Conservation (phyloP, 2,113 vertebrate genomes). For the Aythya baeri region DNA sequence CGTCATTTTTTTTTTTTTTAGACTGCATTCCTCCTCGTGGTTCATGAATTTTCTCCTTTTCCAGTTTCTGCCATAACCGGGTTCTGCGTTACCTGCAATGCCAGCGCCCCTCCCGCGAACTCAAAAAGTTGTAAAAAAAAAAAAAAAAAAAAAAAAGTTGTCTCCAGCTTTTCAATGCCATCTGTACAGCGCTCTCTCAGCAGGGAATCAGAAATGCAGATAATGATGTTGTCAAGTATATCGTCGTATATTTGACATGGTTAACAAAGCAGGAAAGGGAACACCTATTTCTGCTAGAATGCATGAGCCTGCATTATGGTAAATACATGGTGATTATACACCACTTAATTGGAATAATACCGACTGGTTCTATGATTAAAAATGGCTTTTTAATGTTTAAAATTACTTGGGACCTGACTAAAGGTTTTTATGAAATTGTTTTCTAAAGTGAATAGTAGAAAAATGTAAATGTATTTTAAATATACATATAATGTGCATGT, state of each 20-base stretch:
- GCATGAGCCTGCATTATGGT: constrained; percentile 57
- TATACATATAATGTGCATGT: constrained; percentile 73
- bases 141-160: constrained; percentile 28
- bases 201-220: constrained; percentile 48
- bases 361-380: constrained; percentile 67
- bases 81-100: neutral
- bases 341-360: constrained; percentile 64
- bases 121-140: constrained; percentile 42
- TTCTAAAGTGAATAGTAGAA: constrained; percentile 78
- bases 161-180: constrained; percentile 49
- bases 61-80: neutral
- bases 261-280: constrained; percentile 61
- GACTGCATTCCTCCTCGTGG: neutral
- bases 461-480: constrained; percentile 81
- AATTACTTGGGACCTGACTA: constrained; percentile 72
- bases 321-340: constrained; percentile 71
- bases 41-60: neutral
- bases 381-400: constrained; percentile 76
- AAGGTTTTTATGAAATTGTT: constrained; percentile 79
- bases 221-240: constrained; percentile 68
- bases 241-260: constrained; percentile 62
- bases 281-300: constrained; percentile 61
- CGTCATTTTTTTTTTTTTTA: neutral
- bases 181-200: constrained; percentile 41
- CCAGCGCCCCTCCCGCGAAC: neutral